Percentiles rank a stretch among this genome's conserved stretches.
These are phyloP conservation scores for Aphidius ervi DNA, from an alignment of 1,140 invertebrate genomes.

Conservation along the genomic window DNA sequence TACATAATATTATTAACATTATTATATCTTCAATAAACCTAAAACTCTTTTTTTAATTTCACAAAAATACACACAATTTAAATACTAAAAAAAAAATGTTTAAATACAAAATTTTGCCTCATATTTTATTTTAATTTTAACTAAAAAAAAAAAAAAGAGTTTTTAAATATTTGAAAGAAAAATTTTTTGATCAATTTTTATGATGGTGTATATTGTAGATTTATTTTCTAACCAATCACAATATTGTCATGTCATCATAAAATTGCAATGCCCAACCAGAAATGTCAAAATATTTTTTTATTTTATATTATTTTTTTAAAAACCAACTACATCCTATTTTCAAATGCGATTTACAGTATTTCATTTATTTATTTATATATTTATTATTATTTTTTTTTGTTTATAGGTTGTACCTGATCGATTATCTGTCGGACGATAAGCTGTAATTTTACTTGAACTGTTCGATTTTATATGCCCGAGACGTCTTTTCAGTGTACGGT, in stretches of 20 bases:
- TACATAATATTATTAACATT: too few relatives aligned
- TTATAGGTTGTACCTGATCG: conserved; percentile 3
- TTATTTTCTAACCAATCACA: conserved; percentile 23
- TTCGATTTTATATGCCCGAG: conserved; percentile 14
- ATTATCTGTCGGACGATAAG: conserved; percentile 15
- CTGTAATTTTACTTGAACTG: conserved; percentile 2
- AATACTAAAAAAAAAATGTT: not conserved
- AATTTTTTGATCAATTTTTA: conserved; percentile 3
- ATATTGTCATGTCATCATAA: conserved; percentile 30
- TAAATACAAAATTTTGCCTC: not conserved
- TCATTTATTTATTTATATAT: not conserved
- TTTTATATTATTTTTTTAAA: not conserved
- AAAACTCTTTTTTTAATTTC: too few relatives aligned
- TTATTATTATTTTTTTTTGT: not conserved
- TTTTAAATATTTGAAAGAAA: conserved; percentile 5
- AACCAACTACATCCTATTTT: not conserved
- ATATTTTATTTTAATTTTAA: not conserved
- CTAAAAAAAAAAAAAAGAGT: not conserved
- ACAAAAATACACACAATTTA: too few relatives aligned
- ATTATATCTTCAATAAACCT: too few relatives aligned
- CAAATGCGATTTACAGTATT: too few relatives aligned
- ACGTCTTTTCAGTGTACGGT: conserved; percentile 14
- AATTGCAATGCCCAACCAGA: conserved; percentile 17
- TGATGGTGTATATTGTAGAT: conserved; percentile 1
- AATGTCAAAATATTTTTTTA: too few relatives aligned